Conservation (phyloP, 2,888 invertebrate species). For the Sinelater perroti region DNA sequence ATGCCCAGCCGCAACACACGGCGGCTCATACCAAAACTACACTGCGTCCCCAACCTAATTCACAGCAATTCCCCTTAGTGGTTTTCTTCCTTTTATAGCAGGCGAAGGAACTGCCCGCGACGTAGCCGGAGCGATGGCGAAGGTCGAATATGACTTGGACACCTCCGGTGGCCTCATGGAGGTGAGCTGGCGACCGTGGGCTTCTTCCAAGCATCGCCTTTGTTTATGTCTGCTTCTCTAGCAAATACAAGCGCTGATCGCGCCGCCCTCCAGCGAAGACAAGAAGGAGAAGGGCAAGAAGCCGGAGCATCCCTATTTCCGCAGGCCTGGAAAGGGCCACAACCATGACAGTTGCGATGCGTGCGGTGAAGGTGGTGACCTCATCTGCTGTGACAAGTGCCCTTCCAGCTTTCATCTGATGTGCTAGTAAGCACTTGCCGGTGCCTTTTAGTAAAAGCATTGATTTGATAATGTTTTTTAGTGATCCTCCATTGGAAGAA, state of each 20-base stretch:
- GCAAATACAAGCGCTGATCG: constrained; percentile 89
- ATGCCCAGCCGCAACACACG: too few relatives aligned
- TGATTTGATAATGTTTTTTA: constrained; percentile 56
- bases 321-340: constrained; percentile 86
- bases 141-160: constrained; percentile 79
- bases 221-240: constrained; percentile 59
- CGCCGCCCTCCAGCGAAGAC: constrained; percentile 84
- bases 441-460: background rate
- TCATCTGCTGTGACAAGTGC: constrained; percentile 95
- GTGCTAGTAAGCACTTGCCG: constrained; percentile 82
- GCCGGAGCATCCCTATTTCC: constrained; percentile 80
- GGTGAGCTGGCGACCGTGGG: constrained; percentile 69
- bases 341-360: constrained; percentile 95
- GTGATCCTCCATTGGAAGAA: constrained; percentile 92
- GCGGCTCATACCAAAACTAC: too few relatives aligned
- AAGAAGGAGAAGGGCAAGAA: constrained; percentile 66
- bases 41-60: too few relatives aligned
- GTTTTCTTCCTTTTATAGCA: too few relatives aligned
- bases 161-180: constrained; percentile 87
- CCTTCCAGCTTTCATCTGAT: constrained; percentile 95
- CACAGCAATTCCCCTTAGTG: too few relatives aligned
- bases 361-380: constrained; percentile 92
- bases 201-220: background rate
- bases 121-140: too few relatives aligned
- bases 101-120: too few relatives aligned